Conservation (phyloP, 2,797 vertebrate genomes). For the Spinus olivaceus region DNA sequence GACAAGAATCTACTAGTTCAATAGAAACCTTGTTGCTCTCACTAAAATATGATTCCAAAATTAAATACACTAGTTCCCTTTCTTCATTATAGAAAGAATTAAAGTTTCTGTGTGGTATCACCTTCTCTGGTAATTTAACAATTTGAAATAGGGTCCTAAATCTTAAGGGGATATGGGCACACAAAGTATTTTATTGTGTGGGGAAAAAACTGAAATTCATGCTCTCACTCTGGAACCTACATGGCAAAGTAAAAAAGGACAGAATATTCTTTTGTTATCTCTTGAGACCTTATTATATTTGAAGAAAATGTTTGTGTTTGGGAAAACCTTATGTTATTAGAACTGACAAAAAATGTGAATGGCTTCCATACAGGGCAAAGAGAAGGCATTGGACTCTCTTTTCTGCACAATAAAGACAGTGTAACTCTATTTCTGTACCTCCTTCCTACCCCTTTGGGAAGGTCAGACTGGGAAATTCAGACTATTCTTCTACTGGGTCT, state of each 20-base stretch:
- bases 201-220: slow-evolving; percentile 23
- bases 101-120: slow-evolving; percentile 48
- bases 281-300: slow-evolving; percentile 68
- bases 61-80: slow-evolving; percentile 72
- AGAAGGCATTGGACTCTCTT: neutral
- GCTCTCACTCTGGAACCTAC: neutral
- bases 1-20: slow-evolving; percentile 71
- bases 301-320: slow-evolving; percentile 26
- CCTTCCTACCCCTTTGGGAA: neutral
- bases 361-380: neutral
- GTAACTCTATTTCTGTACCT: neutral
- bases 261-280: slow-evolving; percentile 39
- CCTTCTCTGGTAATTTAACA: slow-evolving; percentile 61
- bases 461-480: neutral
- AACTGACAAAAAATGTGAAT: slow-evolving; percentile 2
- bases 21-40: slow-evolving; percentile 72
- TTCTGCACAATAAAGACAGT: neutral
- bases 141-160: slow-evolving; percentile 66
- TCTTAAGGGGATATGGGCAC: slow-evolving; percentile 36
- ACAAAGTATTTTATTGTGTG: neutral
- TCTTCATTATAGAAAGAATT: slow-evolving; percentile 74
- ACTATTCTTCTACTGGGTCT: neutral
- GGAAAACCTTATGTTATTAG: slow-evolving; percentile 8
- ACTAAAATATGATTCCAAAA: slow-evolving; percentile 75
- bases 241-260: slow-evolving; percentile 18